Evolutionary conservation across 2,113 vertebrate genomes (phyloP).

Genomic region (Myotis davidii): DNA sequence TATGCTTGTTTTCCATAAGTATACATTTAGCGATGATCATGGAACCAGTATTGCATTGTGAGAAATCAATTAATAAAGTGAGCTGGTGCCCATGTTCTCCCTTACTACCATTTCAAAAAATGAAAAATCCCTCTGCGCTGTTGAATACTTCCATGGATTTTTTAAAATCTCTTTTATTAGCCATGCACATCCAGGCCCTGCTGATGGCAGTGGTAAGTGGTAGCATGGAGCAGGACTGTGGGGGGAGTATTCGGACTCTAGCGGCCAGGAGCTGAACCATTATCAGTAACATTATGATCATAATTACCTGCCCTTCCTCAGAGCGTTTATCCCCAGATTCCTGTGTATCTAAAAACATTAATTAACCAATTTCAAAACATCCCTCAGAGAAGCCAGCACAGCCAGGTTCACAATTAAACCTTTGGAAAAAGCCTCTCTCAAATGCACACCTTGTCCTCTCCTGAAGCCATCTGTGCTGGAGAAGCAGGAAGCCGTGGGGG

Average conservation of each 20-base stretch:
- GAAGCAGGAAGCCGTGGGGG: neutral
- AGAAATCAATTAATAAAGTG: neutral
- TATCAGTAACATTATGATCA: neutral
- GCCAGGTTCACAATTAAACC: neutral
- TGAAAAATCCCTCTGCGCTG: neutral
- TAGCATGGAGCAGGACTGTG: neutral
- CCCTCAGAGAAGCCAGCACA: constrained; percentile 36
- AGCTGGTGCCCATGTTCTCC: neutral
- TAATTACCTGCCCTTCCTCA: constrained; percentile 28
- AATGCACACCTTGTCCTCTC: neutral
- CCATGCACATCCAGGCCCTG: fast-evolving
- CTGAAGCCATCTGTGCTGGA: neutral
- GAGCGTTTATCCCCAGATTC: constrained; percentile 51
- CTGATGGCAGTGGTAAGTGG: neutral
- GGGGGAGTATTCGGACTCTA: neutral
- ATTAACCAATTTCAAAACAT: constrained; percentile 64
- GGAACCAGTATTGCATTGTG: neutral
- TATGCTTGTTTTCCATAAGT: neutral
- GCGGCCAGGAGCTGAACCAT: neutral
- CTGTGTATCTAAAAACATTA: constrained; percentile 52
- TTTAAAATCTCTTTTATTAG: constrained; percentile 21
- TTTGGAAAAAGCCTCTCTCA: neutral
- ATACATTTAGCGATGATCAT: neutral
- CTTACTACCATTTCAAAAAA: neutral
- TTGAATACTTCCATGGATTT: neutral